phyloP scores from a whole-genome alignment of 2,888 invertebrate genomes.

The Himalopsyche tibetana region DNA sequence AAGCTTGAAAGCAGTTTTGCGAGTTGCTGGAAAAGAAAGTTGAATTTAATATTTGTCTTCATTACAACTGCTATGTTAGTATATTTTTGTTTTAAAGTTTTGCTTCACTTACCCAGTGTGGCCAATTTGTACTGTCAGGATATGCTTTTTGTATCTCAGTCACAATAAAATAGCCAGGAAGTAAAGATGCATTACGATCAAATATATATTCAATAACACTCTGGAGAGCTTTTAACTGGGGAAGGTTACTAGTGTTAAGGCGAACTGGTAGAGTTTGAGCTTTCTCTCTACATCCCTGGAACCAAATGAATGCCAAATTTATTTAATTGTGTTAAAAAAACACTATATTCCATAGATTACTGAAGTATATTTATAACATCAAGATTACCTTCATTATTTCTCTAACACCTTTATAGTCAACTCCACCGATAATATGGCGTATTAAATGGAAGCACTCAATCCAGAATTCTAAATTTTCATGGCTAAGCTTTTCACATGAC shows the following conservation, averaged over 20 bases:
- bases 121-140: constrained; percentile 87
- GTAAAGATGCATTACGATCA: constrained; percentile 92
- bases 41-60: constrained; percentile 5
- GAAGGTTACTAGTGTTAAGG: constrained; percentile 87
- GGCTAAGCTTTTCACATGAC: constrained; percentile 87
- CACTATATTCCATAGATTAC: neutral
- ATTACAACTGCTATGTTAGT: neutral
- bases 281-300: constrained; percentile 90
- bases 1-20: constrained; percentile 91
- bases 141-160: constrained; percentile 95
- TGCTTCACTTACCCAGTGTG: constrained; percentile 88
- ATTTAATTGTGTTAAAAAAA: constrained; percentile 36
- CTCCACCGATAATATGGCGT: constrained; percentile 89
- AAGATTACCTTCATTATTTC: constrained; percentile 91
- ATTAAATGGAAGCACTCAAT: constrained; percentile 91
- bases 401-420: constrained; percentile 96
- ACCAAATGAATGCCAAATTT: constrained; percentile 62
- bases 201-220: constrained; percentile 92
- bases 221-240: constrained; percentile 88
- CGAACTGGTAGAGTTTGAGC: constrained; percentile 87
- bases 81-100: neutral
- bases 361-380: neutral
- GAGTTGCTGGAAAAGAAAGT: constrained; percentile 81
- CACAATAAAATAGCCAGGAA: constrained; percentile 96
- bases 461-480: constrained; percentile 92